These are phyloP conservation scores for Xylocampa areola DNA, from an alignment of 2,888 invertebrate species.

Conservation along the genomic window DNA sequence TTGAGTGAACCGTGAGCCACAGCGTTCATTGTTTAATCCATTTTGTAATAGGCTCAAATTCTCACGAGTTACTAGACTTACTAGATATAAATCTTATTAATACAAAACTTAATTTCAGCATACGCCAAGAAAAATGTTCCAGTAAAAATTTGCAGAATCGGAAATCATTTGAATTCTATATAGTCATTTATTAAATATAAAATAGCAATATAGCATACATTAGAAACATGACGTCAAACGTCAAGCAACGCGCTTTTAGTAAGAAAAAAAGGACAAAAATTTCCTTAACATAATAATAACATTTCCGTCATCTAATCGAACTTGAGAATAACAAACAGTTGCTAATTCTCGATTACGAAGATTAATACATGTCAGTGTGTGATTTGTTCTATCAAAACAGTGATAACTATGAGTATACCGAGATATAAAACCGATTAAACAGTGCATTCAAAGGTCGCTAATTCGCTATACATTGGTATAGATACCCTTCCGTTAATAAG, in stretches of 20 bases:
- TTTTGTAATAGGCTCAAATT: conserved; percentile 36
- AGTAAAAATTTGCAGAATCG: too few relatives aligned
- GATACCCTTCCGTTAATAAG: conserved; percentile 19
- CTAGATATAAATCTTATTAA: too few relatives aligned
- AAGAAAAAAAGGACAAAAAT: too few relatives aligned
- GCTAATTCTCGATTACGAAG: not conserved
- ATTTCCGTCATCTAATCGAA: conserved; percentile 18
- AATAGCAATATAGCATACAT: not conserved
- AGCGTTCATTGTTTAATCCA: conserved; percentile 40
- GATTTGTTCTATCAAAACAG: conserved; percentile 1
- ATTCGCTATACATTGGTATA: too few relatives aligned
- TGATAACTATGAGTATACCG: too few relatives aligned
- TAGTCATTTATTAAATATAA: too few relatives aligned
- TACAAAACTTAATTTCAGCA: too few relatives aligned
- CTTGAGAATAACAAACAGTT: conserved; percentile 12
- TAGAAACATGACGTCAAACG: too few relatives aligned
- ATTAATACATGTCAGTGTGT: too few relatives aligned
- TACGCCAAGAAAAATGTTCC: too few relatives aligned
- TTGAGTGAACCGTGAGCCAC: conserved; percentile 30
- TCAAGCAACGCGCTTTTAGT: too few relatives aligned
- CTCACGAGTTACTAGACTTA: conserved; percentile 25
- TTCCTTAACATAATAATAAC: not conserved
- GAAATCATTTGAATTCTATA: too few relatives aligned
- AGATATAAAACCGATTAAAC: conserved; percentile 38
- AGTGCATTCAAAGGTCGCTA: conserved; percentile 45